Percentiles rank a stretch among this genome's conserved stretches.
These are phyloP conservation scores for Lepisosteus oculatus DNA, from an alignment of 2,113 vertebrate species.

Conservation along the genomic window DNA sequence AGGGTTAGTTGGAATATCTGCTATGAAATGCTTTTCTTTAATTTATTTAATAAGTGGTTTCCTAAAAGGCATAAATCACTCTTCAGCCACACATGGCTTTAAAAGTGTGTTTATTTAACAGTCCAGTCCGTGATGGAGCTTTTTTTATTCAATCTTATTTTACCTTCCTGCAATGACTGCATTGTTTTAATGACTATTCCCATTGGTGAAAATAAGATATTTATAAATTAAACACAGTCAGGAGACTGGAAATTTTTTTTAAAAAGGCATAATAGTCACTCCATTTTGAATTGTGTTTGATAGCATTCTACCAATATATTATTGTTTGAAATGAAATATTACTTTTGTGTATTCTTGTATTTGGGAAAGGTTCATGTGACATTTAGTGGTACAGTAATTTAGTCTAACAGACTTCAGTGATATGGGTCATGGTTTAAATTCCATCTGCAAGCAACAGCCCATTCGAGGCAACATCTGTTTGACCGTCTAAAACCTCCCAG, in stretches of 20 bases:
- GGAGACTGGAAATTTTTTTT: neutral
- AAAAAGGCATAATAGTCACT: neutral
- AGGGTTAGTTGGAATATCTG: neutral
- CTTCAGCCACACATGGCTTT: neutral
- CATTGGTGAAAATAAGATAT: neutral
- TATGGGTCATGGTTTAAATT: neutral
- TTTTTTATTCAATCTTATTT: neutral
- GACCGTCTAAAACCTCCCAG: neutral
- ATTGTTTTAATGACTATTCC: neutral
- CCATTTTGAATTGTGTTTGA: neutral
- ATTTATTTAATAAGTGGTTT: neutral
- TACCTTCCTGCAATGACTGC: neutral
- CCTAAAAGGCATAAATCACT: neutral
- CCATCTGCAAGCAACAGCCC: slow-evolving; percentile 1
- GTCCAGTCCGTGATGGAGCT: neutral
- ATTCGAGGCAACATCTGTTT: neutral
- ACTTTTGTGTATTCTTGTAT: neutral
- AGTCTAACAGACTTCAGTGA: neutral
- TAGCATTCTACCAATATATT: neutral
- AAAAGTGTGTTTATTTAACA: neutral
- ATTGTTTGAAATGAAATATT: neutral
- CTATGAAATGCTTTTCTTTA: neutral
- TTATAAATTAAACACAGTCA: neutral
- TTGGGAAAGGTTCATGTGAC: neutral
- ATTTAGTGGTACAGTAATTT: neutral